Conservation (phyloP, 35 echinoderm and acorn worm species). For the Stichopus chloronotus region DNA sequence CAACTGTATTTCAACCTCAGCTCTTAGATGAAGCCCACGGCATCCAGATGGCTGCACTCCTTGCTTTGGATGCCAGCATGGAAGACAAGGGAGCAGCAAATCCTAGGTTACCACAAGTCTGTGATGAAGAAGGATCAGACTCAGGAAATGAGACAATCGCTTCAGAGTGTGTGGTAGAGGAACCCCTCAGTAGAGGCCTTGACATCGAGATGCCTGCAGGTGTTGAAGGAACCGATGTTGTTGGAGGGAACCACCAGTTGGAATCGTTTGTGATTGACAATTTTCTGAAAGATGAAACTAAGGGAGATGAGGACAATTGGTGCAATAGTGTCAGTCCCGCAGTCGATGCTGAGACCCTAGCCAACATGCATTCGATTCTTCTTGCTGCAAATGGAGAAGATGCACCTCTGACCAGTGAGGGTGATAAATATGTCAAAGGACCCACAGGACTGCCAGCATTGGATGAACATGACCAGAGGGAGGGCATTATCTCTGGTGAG, state of each 20-base stretch:
- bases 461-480: neutral
- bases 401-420: neutral
- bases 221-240: neutral
- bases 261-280: neutral
- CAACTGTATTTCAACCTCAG: neutral
- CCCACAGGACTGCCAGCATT: too few relatives aligned
- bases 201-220: neutral
- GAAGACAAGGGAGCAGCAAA: constrained; percentile 18
- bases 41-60: constrained; percentile 87
- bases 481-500: neutral
- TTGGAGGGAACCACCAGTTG: neutral
- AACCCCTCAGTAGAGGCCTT: constrained; percentile 40
- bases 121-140: constrained; percentile 85
- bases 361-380: neutral
- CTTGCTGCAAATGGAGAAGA: neutral
- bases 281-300: neutral
- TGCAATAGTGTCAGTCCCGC: neutral
- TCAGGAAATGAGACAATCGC: constrained; percentile 98
- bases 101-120: constrained; percentile 19
- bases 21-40: constrained; percentile 90
- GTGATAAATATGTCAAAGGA: too few relatives aligned
- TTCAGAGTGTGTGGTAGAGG: constrained; percentile 89
- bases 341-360: neutral
- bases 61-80: constrained; percentile 79
- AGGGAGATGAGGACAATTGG: neutral